These are phyloP conservation scores for Pristis pectinata DNA, from an alignment of 2,797 vertebrate genomes.

Conservation along the genomic window DNA sequence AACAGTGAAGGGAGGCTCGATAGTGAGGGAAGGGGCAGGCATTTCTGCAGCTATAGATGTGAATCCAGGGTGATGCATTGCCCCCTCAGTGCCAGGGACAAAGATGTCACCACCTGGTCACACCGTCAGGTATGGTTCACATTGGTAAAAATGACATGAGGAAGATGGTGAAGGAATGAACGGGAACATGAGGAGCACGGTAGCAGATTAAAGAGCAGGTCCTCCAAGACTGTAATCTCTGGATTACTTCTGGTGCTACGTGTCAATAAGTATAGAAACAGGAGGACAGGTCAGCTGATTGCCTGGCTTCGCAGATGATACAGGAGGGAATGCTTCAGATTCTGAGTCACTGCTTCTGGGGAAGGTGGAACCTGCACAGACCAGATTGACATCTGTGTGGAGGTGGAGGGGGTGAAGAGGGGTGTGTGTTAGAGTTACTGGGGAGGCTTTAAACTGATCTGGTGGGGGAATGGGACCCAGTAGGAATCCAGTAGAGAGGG, in stretches of 20 bases:
- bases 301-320: not conserved
- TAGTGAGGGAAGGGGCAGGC: not conserved
- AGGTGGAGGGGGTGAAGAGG: no score
- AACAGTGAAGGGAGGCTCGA: not conserved
- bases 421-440: not conserved
- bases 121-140: no score
- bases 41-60: not conserved
- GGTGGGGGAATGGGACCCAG: not conserved
- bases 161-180: no score
- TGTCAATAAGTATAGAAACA: no score
- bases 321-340: not conserved
- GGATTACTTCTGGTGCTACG: no score
- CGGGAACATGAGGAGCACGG: no score
- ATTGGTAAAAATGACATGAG: no score
- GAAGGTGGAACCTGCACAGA: not conserved
- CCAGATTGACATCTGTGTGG: no score
- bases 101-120: no score
- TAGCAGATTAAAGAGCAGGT: not conserved
- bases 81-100: not conserved
- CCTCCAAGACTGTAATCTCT: not conserved
- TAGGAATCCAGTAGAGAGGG: not conserved
- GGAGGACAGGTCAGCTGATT: no score
- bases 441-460: no score
- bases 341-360: not conserved
- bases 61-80: not conserved